Evolutionary conservation across 2,113 vertebrate species (phyloP), one percentile per base, ranked within the genome.

Genomic region (Arvicanthis niloticus): DNA sequence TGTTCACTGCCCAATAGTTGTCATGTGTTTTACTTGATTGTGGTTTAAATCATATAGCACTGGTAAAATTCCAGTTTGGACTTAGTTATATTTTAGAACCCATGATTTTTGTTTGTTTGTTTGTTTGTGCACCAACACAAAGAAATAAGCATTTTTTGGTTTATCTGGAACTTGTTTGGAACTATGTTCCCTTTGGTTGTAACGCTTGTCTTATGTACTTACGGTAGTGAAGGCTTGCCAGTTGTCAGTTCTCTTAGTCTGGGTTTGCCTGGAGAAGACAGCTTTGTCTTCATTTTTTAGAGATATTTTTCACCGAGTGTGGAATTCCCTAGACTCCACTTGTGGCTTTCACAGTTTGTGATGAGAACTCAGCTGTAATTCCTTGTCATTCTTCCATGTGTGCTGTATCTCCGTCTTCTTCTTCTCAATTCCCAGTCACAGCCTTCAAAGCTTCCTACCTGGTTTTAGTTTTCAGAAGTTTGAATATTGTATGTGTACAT

Each of bases 1-100:
- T 51, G 48, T 93, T 94, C 90, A 72, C 58, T 92, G 3, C 93
- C 22, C 75, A 48, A 75, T 68, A 58, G 8, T 56, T 42, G 42
- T 13, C 67, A 60, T 62, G 26, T 34, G 45, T 93, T 91, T 93
- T 81, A 68, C 62, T 88, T 95, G 77, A 42, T 73, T 72, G 17
- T 51, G 53, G 26, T 80, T 22, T 91, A 85, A 89, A 94, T 76
- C 48, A 82, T 22, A 62, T 68, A 68, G 45, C 56, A 42, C 29
- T 62, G n/a, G 31, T 48, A 81, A 37, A 89, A 17, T 48, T 56
- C 82, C 75, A 56, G 51, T 89, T 76, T 76, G 76, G 51, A 37
- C n/a, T 70, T 65, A 85, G 17, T 93, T 77, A 37, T 86, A 86
- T 68, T 95, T 91, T 45, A 95, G 89, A 89, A 45, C 7, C 9